A percentile compares a stretch with the other conserved stretches of the same genome.
These are phyloP conservation scores for Dioctria rufipes DNA, from an alignment of 2,888 invertebrate genomes.

Conservation along the genomic window DNA sequence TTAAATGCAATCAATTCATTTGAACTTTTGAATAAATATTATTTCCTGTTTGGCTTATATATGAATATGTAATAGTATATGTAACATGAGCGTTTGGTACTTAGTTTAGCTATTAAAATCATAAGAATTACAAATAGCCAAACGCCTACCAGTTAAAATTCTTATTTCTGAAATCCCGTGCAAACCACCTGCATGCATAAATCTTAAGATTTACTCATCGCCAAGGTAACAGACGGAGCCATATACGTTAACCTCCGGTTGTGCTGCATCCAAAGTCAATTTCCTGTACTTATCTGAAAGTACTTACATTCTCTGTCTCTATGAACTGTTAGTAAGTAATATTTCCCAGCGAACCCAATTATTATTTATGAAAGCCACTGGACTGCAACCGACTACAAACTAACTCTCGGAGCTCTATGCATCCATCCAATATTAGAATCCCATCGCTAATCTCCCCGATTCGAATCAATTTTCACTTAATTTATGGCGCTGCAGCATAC, in stretches of 20 bases:
- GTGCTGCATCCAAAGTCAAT: conserved; percentile 11
- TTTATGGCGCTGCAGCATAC: conserved; percentile 48
- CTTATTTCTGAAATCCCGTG: background rate
- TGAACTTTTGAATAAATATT: conserved; percentile 20
- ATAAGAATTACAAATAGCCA: conserved; percentile 13
- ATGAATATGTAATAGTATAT: background rate
- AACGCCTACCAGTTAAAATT: conserved; percentile 26
- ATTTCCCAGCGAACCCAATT: conserved; percentile 28
- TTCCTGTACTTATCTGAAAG: conserved; percentile 46
- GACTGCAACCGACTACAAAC: background rate
- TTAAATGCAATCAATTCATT: background rate
- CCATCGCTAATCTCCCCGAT: conserved; percentile 28
- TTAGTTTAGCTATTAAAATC: conserved; percentile 8
- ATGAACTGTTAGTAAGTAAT: conserved; percentile 13
- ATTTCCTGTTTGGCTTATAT: background rate
- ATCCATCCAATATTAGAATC: too few species aligned
- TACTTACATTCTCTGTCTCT: background rate
- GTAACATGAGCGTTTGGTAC: too few species aligned
- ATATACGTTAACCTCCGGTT: conserved; percentile 12
- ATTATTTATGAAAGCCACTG: conserved; percentile 50
- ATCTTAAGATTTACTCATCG: conserved; percentile 22
- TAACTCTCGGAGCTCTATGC: background rate
- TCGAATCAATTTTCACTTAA: conserved; percentile 52
- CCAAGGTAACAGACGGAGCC: background rate
- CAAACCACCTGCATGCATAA: conserved; percentile 41